Conservation (phyloP, 1,140 invertebrate species). For the Aphelenchoides fujianensis region DNA sequence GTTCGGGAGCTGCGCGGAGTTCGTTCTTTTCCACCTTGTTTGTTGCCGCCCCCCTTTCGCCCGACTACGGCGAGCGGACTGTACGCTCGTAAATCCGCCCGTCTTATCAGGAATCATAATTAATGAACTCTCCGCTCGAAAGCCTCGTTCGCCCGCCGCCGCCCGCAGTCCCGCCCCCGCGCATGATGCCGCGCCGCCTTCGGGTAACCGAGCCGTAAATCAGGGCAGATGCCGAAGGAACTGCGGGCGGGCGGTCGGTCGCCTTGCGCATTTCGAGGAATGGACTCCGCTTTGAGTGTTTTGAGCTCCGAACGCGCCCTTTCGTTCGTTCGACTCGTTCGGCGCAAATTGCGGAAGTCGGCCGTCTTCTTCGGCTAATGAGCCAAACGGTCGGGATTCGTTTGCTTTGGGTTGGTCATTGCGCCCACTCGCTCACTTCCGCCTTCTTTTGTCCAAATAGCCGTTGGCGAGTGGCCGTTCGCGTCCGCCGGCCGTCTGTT, state of each 20-base stretch:
- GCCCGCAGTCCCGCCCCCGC: neutral
- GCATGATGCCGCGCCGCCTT: no score
- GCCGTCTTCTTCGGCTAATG: no score
- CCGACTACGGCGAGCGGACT: no score
- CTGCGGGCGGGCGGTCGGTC: neutral
- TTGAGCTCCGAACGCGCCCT: neutral
- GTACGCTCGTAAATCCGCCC: conserved; percentile 2
- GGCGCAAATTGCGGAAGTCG: neutral
- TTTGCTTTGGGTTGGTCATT: no score
- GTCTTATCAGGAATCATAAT: neutral
- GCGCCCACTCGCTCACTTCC: no score
- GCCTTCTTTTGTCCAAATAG: no score
- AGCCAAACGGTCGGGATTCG: no score
- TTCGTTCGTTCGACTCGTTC: neutral
- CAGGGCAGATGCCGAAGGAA: neutral
- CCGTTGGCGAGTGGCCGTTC: no score
- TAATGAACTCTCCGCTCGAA: neutral
- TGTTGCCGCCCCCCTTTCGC: no score
- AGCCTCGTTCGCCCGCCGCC: neutral
- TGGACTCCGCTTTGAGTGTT: neutral
- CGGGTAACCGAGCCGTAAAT: neutral
- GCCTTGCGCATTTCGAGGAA: neutral
- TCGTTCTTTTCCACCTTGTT: no score
- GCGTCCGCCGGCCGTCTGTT: no score
- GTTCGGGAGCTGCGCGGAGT: no score